A percentile compares a stretch with the other conserved stretches of the same genome.
Conservation (phyloP, 2,797 vertebrate species). For the Pseudochirops corinnae region DNA sequence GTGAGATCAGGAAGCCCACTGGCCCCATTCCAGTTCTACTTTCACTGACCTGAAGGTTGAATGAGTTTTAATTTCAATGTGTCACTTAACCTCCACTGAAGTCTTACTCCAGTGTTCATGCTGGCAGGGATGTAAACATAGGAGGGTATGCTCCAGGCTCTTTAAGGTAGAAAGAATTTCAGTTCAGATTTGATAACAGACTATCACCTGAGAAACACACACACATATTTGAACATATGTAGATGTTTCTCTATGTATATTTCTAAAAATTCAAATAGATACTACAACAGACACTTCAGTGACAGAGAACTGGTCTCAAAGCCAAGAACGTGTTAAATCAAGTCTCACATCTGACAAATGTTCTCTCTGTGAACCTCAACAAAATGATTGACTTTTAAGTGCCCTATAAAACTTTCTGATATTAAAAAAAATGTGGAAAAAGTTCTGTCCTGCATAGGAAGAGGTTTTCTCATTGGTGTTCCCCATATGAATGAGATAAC, state of each 20-base stretch:
- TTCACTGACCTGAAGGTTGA: constrained; percentile 18
- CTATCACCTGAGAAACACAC: neutral
- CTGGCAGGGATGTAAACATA: neutral
- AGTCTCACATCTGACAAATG: neutral
- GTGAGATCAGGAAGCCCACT: constrained; percentile 61
- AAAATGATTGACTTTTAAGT: neutral
- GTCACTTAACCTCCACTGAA: constrained; percentile 21
- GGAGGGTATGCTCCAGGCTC: neutral
- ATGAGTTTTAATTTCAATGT: constrained; percentile 27
- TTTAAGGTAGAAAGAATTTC: neutral
- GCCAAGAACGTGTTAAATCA: neutral
- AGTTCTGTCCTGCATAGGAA: neutral
- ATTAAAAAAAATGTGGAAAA: neutral
- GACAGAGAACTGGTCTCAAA: neutral
- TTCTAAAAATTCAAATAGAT: neutral
- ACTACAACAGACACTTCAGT: neutral
- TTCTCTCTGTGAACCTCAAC: neutral
- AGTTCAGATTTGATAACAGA: neutral
- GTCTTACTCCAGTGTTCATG: neutral
- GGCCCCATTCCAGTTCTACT: constrained; percentile 36
- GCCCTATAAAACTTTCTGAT: neutral
- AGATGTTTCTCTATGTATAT: neutral
- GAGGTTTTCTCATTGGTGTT: neutral
- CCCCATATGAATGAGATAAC: neutral
- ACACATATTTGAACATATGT: neutral